Conservation (phyloP, 2,113 vertebrate genomes). For the Plecturocebus donacophilus region DNA sequence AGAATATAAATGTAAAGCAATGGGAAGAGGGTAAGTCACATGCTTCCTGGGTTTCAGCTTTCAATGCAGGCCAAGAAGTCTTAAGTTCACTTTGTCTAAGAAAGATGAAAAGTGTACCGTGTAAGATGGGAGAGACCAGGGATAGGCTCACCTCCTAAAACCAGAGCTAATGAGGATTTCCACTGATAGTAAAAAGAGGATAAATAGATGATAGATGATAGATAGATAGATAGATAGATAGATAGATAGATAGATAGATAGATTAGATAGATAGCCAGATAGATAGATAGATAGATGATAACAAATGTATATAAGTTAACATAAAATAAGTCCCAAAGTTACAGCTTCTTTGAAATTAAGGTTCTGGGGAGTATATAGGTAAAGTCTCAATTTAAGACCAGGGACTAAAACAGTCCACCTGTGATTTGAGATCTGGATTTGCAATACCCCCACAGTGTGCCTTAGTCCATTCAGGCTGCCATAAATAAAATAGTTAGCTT, state of each 20-base stretch:
- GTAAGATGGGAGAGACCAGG: background rate
- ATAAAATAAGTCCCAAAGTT: background rate
- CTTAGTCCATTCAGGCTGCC: background rate
- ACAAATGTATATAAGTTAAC: background rate
- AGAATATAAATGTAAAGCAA: background rate
- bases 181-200: background rate
- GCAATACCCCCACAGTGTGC: background rate
- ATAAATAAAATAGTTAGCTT: background rate
- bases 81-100: background rate
- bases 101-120: background rate
- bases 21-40: accelerated
- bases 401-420: background rate
- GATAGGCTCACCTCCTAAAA: background rate
- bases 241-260: too few relatives aligned
- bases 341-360: background rate
- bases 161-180: background rate
- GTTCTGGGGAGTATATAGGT: background rate
- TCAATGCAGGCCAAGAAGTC: background rate
- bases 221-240: too few relatives aligned
- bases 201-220: background rate
- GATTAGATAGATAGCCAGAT: too few relatives aligned
- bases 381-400: background rate
- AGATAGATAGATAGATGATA: too few relatives aligned
- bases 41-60: background rate
- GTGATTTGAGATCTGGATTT: background rate